These are phyloP conservation scores for Serinus canaria DNA, from an alignment of 2,113 vertebrate genomes.

Conservation along the genomic window DNA sequence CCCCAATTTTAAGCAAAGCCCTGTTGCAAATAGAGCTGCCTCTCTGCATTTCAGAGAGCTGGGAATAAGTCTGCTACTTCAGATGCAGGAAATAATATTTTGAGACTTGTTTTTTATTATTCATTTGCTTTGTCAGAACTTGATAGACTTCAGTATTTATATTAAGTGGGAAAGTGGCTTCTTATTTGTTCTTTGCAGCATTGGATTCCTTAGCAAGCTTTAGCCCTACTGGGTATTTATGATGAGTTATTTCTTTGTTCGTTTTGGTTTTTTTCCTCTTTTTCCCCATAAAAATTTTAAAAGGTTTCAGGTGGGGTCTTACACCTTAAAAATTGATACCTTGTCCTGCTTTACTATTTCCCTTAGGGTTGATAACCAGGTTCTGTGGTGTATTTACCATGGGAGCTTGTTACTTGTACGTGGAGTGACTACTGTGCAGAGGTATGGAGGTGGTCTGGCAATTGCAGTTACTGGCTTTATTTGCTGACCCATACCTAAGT, in stretches of 20 bases:
- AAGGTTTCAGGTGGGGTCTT: not conserved
- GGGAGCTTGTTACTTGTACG: conserved; percentile 56
- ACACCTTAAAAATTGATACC: conserved; percentile 19
- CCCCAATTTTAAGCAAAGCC: not conserved
- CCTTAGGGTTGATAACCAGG: conserved; percentile 58
- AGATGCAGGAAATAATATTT: not conserved
- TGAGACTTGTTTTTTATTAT: not conserved
- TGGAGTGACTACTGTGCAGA: conserved; percentile 51
- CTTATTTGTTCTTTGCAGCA: not conserved
- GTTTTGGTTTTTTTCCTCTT: not conserved
- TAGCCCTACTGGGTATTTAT: not conserved
- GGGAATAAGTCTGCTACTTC: not conserved
- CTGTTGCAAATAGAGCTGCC: not conserved
- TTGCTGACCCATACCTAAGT: conserved; percentile 55
- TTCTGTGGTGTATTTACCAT: conserved; percentile 66
- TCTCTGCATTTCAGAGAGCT: not conserved
- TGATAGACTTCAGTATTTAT: not conserved
- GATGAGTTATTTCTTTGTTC: not conserved
- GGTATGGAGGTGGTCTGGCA: conserved; percentile 57
- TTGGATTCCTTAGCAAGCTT: not conserved
- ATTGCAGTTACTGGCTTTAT: conserved; percentile 24
- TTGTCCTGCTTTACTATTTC: conserved; percentile 58
- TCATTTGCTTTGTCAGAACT: not conserved
- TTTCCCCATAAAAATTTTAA: not conserved
- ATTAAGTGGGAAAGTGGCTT: not conserved